phyloP scores from a whole-genome alignment of 2,797 vertebrate species.

The Brachyalestes nurse region DNA sequence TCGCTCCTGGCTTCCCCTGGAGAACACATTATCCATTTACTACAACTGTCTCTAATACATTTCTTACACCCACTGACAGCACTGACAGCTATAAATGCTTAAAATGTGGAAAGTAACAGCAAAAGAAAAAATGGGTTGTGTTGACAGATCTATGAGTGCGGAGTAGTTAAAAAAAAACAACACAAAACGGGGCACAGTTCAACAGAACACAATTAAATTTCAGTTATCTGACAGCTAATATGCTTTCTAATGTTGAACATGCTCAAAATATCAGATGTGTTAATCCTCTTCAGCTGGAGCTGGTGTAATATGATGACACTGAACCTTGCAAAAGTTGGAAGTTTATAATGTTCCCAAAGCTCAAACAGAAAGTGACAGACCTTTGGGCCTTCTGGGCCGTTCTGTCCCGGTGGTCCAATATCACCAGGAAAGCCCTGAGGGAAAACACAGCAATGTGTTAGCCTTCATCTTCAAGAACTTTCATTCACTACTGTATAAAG shows the following conservation, averaged over 20 bases:
- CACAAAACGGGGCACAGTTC: background rate
- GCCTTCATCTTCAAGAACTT: background rate
- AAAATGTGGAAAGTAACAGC: background rate
- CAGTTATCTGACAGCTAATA: background rate
- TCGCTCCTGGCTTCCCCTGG: constrained; percentile 90
- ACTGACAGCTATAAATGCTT: background rate
- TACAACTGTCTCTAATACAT: constrained; percentile 37
- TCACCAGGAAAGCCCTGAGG: constrained; percentile 95
- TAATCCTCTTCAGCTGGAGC: background rate
- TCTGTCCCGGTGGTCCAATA: constrained; percentile 91
- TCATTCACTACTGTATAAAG: background rate
- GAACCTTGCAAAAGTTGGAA: background rate
- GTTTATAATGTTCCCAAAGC: background rate
- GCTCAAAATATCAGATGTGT: background rate
- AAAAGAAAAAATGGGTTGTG: background rate
- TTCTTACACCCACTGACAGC: background rate
- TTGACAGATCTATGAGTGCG: background rate
- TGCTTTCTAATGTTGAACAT: background rate
- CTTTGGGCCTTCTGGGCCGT: constrained; percentile 92
- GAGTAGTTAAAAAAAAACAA: background rate
- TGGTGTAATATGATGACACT: background rate
- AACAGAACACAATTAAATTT: background rate
- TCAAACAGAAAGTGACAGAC: constrained; percentile 71
- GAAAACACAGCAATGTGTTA: constrained; percentile 46
- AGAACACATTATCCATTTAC: constrained; percentile 46